These are phyloP conservation scores for Halichoerus grypus DNA, from an alignment of 2,113 vertebrate genomes.

Conservation along the genomic window DNA sequence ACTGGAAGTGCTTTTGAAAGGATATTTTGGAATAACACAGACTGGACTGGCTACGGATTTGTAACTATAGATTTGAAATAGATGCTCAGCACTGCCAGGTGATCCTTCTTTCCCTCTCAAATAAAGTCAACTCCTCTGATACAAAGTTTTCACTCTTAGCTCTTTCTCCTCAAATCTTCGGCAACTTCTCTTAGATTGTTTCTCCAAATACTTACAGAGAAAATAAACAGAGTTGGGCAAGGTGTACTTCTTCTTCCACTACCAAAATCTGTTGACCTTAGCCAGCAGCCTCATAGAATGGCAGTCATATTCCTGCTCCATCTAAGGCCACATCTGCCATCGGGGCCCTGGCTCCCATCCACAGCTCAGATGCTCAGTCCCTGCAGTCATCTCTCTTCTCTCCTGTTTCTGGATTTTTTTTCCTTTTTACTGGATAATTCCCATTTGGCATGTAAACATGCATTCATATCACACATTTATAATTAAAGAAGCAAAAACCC, in stretches of 20 bases:
- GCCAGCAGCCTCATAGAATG: accelerated
- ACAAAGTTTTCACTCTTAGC: not conserved
- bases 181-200: not conserved
- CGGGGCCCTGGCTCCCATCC: not conserved
- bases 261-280: not conserved
- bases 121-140: not conserved
- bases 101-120: not conserved
- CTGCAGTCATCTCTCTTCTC: not conserved
- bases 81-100: not conserved
- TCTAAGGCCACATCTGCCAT: not conserved
- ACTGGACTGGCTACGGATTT: not conserved
- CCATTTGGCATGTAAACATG: not conserved
- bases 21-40: not conserved
- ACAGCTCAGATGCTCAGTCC: not conserved
- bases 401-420: not conserved
- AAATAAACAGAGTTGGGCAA: not conserved
- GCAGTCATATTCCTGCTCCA: not conserved
- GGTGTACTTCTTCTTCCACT: not conserved
- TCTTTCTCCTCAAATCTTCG: not conserved
- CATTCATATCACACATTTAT: not conserved
- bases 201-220: not conserved
- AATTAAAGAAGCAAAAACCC: not conserved
- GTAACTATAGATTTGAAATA: not conserved
- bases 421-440: not conserved
- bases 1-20: not conserved